These are phyloP conservation scores for Sapajus apella DNA, from an alignment of 2,113 vertebrate genomes.

Conservation along the genomic window DNA sequence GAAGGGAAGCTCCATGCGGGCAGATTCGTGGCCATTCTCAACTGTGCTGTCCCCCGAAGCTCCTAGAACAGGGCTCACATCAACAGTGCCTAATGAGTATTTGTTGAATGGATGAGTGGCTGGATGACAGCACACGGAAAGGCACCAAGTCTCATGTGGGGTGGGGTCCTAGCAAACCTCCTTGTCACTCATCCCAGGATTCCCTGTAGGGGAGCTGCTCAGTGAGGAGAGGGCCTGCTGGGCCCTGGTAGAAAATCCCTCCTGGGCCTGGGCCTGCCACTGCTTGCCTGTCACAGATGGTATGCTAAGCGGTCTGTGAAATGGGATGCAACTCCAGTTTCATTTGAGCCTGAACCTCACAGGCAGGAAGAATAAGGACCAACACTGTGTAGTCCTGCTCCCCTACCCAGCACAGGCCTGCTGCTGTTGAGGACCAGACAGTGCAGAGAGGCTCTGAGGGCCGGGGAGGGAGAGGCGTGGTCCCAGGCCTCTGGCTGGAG, in stretches of 20 bases:
- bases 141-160: not conserved
- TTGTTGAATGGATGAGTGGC: constrained; percentile 77
- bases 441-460: not conserved
- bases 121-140: not conserved
- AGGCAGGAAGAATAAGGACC: not conserved
- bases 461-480: rapidly evolving
- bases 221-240: not conserved
- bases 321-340: not conserved
- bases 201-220: not conserved
- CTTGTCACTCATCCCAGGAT: not conserved
- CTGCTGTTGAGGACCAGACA: not conserved
- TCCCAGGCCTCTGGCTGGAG: too few species aligned
- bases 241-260: not conserved
- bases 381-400: not conserved
- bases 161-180: not conserved
- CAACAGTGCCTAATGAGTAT: constrained; percentile 39
- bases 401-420: not conserved
- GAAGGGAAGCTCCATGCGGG: not conserved
- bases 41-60: rapidly evolving
- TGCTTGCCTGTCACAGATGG: not conserved
- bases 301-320: not conserved
- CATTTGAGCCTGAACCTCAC: not conserved
- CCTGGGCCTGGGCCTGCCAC: not conserved
- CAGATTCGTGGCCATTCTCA: not conserved
- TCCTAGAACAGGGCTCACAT: not conserved